Base-by-base conservation (phyloP, 2,113 vertebrate species). In the Hemicordylus capensis region DNA sequence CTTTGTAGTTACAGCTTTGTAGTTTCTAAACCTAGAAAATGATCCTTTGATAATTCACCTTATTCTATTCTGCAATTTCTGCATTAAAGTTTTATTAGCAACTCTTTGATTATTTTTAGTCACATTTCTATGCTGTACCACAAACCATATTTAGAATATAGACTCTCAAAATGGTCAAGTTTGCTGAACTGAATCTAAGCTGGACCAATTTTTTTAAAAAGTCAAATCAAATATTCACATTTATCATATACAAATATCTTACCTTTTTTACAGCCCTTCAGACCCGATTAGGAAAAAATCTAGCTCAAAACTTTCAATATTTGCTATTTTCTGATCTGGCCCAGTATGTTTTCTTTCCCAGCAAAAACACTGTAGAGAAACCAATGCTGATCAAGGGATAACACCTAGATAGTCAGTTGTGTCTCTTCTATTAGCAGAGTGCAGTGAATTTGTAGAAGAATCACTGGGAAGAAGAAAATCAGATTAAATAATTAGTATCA, bases 401-500 rank as follows among this genome's bases (percentile, higher is more conserved):
- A 80, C 44, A 93, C 84, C 91, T 95, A 92, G 88, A 86, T 86
- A 94, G 79, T 88, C 79, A 91, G 75, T 86, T 91, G 79, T 85
- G 76, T 85, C 84, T 88, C 69, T 92, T 87, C 85, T 91, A 88
- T 92, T 92, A 95, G 88, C 88, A 9, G 2, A 93, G 85, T 95
- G 88, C 83, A 89, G 87, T 82, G 90, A 95, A 96, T 93, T 89
- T 90, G 91, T 92, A 92, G 94, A 95, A 94, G 92, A 93, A 94
- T 94, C 94, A 91, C 95, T 86, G 93, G 93, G 94, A 97, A 97
- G 95, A 96, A 96, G 97, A 98, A 99, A 98, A 98, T 98, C 98
- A 98, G 98, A 98, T 99, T 98, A 98, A 99, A 99, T 98, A 99
- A 99, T 99, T 99, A 99, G 97, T 98, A 98, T 98, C 98, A 99